Evolutionary conservation across 2,113 vertebrate species (phyloP).

Genomic region (Myotis lucifugus): DNA sequence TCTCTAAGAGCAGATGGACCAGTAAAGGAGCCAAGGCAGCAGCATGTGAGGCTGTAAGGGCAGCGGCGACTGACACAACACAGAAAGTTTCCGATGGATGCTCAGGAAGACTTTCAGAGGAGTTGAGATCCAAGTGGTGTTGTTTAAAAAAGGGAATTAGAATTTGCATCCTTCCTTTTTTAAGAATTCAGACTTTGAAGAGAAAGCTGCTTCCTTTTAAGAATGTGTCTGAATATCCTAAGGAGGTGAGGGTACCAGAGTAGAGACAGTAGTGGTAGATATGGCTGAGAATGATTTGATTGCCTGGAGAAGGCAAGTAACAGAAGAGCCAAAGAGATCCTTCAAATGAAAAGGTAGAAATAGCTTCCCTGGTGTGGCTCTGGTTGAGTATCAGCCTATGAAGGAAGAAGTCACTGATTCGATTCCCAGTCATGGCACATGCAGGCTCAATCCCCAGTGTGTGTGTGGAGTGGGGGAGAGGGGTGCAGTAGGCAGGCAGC

Average conservation of each 20-base stretch:
- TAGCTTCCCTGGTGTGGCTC: too few species aligned
- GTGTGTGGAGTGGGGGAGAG: too few species aligned
- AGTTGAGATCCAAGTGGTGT: neutral
- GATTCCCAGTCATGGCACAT: too few species aligned
- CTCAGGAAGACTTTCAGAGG: neutral
- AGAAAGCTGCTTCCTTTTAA: neutral
- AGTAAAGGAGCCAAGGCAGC: neutral
- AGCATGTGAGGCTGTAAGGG: fast-evolving
- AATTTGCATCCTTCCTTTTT: neutral
- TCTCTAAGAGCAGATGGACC: neutral
- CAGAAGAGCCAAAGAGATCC: neutral
- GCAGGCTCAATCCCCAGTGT: too few species aligned
- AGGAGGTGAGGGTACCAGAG: neutral
- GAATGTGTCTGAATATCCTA: neutral
- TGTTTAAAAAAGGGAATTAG: neutral
- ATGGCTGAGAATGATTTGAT: neutral
- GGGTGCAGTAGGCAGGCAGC: too few species aligned
- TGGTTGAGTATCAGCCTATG: too few species aligned
- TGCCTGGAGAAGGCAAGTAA: neutral
- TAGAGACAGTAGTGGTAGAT: neutral
- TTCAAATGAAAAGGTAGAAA: neutral
- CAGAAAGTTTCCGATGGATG: neutral
- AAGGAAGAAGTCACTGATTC: too few species aligned
- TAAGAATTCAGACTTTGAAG: constrained; percentile 13
- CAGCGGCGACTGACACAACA: neutral